These are phyloP conservation scores for Aphyosemion australe DNA, from an alignment of 2,113 vertebrate species.

Conservation along the genomic window DNA sequence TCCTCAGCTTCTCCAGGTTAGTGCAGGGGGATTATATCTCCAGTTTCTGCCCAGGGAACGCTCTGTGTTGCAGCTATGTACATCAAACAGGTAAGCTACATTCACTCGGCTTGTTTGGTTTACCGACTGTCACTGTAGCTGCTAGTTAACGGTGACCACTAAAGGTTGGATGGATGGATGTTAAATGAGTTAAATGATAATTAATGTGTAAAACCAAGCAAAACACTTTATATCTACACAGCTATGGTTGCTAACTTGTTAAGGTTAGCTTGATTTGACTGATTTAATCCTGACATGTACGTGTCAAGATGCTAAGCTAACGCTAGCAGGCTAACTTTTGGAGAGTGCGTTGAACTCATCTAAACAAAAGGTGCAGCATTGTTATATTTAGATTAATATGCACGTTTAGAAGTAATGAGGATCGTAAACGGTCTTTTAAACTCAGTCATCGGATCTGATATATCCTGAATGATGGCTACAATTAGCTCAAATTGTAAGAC, in stretches of 20 bases:
- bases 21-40: slow-evolving; percentile 59
- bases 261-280: slow-evolving; percentile 6
- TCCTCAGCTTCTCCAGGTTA: slow-evolving; percentile 54
- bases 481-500: not conserved
- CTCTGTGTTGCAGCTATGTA: slow-evolving; percentile 71
- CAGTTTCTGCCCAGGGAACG: slow-evolving; percentile 41
- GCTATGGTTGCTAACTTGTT: not conserved
- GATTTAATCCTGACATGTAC: not conserved
- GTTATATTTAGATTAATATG: fast-evolving
- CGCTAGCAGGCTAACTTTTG: slow-evolving; percentile 11
- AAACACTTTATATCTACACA: fast-evolving
- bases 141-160: not conserved
- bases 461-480: slow-evolving; percentile 3
- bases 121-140: slow-evolving; percentile 1
- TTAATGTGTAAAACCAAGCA: not conserved
- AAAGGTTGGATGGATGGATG: not conserved
- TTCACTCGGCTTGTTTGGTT: slow-evolving; percentile 1
- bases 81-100: slow-evolving; percentile 82
- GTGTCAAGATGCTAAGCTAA: slow-evolving; percentile 53
- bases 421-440: too few relatives aligned
- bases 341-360: not conserved
- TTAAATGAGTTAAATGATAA: not conserved
- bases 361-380: not conserved
- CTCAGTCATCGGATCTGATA: not conserved
- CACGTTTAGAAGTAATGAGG: too few relatives aligned